Percentiles rank a stretch among this genome's conserved stretches.
These are phyloP conservation scores for Brachionichthys hirsutus DNA, from an alignment of 2,113 vertebrate species.

Conservation along the genomic window DNA sequence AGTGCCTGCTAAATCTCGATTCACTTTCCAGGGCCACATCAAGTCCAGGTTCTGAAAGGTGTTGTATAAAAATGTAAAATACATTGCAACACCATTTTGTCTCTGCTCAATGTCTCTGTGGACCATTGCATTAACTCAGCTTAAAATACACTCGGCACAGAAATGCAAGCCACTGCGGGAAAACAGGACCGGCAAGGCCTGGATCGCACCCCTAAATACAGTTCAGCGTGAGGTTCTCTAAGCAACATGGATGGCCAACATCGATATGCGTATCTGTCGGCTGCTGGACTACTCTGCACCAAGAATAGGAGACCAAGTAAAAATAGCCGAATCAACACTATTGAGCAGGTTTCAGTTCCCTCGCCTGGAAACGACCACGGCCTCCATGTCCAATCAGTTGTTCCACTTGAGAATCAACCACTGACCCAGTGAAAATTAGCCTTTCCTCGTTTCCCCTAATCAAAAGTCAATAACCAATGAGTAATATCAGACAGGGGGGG, in stretches of 20 bases:
- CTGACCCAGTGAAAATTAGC: constrained; percentile 51
- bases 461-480: constrained; percentile 54
- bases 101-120: constrained; percentile 63
- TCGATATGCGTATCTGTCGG: constrained; percentile 47
- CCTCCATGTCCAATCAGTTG: constrained; percentile 42
- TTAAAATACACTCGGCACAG: constrained; percentile 48
- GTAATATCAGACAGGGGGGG: constrained; percentile 32
- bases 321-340: constrained; percentile 61
- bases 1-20: constrained; percentile 78
- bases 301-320: constrained; percentile 58
- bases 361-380: constrained; percentile 28
- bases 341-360: constrained; percentile 42
- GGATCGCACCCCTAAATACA: constrained; percentile 19
- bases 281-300: constrained; percentile 38
- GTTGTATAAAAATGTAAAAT: constrained; percentile 72
- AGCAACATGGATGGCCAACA: constrained; percentile 40
- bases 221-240: constrained; percentile 35
- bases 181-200: constrained; percentile 12
- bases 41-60: constrained; percentile 74
- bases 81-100: constrained; percentile 55
- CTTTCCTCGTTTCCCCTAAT: constrained; percentile 52
- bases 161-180: constrained; percentile 24
- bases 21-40: constrained; percentile 76
- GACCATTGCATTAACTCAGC: constrained; percentile 41
- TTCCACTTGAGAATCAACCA: constrained; percentile 40